phyloP scores from a whole-genome alignment of 2,797 vertebrate species.

The Muscicapa comitata region DNA sequence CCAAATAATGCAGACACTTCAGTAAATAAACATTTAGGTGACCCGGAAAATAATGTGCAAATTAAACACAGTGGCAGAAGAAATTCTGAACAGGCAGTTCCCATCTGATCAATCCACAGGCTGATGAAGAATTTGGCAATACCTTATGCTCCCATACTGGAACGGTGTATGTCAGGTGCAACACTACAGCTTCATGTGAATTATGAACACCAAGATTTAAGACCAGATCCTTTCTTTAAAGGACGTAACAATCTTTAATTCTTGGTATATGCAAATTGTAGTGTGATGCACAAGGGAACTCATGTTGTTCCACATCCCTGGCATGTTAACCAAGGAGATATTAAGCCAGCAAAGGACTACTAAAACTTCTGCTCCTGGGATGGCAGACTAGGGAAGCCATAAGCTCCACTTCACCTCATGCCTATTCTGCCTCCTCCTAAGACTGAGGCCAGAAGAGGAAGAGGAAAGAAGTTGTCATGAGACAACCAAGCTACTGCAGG shows the following conservation, averaged over 20 bases:
- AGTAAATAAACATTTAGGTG: background rate
- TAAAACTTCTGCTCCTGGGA: background rate
- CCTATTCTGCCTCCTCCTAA: background rate
- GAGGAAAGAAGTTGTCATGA: background rate
- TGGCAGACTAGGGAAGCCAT: background rate
- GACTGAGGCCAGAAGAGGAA: background rate
- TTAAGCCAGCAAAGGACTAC: background rate
- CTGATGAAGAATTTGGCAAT: background rate
- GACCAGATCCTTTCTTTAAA: background rate
- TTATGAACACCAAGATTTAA: background rate
- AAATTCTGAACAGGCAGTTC: background rate
- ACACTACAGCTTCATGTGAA: background rate
- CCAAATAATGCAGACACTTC: background rate
- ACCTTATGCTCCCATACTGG: background rate
- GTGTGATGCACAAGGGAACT: background rate
- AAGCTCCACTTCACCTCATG: background rate
- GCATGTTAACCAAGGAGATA: background rate
- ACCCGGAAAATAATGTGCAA: background rate
- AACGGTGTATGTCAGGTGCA: accelerated
- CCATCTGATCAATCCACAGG: background rate
- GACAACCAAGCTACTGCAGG: background rate
- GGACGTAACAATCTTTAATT: background rate
- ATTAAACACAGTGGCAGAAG: background rate
- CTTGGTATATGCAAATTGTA: background rate
- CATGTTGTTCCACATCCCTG: too few relatives aligned